A percentile compares a stretch with the other conserved stretches of the same genome.
Conservation (phyloP, 2,113 vertebrate genomes). For the Prietella phreatophila region DNA sequence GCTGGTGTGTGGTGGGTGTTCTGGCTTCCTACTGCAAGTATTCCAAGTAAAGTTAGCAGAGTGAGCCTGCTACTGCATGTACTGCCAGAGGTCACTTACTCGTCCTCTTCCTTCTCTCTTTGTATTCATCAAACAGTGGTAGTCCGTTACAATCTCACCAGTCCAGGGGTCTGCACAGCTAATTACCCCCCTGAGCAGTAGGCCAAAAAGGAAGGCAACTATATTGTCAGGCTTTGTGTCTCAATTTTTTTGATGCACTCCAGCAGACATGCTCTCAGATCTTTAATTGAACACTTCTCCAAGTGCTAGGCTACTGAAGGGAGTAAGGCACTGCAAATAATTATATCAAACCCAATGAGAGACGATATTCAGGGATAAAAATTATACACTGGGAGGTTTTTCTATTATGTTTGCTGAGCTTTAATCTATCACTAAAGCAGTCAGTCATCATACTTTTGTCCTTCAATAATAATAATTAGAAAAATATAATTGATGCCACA, state of each 20-base stretch:
- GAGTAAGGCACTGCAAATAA: background rate
- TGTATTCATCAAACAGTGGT: slow-evolving; percentile 44
- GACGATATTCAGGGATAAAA: background rate
- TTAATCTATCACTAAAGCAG: slow-evolving; percentile 10
- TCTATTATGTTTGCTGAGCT: background rate
- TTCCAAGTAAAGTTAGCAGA: slow-evolving; percentile 45
- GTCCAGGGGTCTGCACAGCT: slow-evolving; percentile 26
- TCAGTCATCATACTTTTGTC: background rate
- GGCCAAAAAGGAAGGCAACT: slow-evolving; percentile 29
- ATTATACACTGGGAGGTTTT: background rate
- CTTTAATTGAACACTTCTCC: slow-evolving; percentile 62
- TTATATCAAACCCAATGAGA: background rate
- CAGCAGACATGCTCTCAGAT: slow-evolving; percentile 55
- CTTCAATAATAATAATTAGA: background rate
- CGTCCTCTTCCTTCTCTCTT: slow-evolving; percentile 5
- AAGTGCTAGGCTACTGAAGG: background rate
- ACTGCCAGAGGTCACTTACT: slow-evolving; percentile 25
- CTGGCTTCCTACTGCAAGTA: background rate
- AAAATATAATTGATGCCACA: background rate
- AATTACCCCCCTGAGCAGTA: slow-evolving; percentile 39
- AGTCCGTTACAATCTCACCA: slow-evolving; percentile 42
- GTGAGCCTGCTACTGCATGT: slow-evolving; percentile 54
- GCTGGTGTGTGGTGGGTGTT: no score
- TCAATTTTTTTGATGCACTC: slow-evolving; percentile 52
- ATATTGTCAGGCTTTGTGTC: slow-evolving; percentile 50